Percentiles rank a stretch among this genome's conserved stretches.
phyloP scores from a whole-genome alignment of 2,888 invertebrate genomes.

The Argyra leucocephala region DNA sequence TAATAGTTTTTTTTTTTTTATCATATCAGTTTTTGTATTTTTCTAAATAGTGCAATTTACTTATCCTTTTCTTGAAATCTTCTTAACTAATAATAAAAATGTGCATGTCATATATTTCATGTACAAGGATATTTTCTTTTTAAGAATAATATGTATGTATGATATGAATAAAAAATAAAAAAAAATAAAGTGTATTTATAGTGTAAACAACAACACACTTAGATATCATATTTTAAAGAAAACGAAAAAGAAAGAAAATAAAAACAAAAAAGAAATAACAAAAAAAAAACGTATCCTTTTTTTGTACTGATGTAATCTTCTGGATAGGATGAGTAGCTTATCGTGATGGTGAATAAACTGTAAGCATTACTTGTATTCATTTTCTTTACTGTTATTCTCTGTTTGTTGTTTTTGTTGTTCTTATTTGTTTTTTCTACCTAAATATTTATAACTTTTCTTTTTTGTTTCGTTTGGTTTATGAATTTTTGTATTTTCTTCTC shows the following conservation, averaged over 20 bases:
- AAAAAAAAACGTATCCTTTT: no score
- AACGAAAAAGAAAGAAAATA: background rate
- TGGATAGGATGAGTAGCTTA: background rate
- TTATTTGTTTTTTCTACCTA: background rate
- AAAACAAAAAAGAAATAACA: no score
- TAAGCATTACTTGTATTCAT: background rate
- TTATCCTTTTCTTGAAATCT: background rate
- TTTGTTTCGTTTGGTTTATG: background rate
- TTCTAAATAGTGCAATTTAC: background rate
- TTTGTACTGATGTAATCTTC: no score
- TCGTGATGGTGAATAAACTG: conserved; percentile 6
- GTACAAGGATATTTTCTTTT: background rate
- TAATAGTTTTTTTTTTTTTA: background rate
- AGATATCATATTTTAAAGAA: background rate
- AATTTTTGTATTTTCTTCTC: background rate
- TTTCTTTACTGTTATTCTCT: no score
- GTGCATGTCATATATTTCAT: background rate
- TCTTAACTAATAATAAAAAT: background rate
- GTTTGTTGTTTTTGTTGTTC: background rate
- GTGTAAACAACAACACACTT: background rate
- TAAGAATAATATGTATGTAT: no score
- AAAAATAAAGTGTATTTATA: background rate
- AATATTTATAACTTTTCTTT: background rate
- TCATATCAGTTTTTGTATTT: no score
- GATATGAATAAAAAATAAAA: no score